These are phyloP conservation scores for Fregata magnificens DNA, from an alignment of 2,113 vertebrate species.

Conservation along the genomic window DNA sequence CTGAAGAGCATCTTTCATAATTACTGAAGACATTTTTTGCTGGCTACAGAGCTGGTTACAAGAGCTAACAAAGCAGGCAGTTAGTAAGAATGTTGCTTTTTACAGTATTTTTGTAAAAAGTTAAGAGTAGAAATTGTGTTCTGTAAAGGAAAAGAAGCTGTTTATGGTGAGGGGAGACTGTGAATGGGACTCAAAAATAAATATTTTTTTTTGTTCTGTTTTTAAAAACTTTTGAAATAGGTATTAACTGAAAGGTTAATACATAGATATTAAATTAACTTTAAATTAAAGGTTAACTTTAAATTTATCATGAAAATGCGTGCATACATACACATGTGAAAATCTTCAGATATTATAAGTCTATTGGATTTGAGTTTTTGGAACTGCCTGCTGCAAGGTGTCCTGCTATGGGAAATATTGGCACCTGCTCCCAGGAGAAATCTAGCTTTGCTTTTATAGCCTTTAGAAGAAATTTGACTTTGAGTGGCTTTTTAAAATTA, in stretches of 20 bases:
- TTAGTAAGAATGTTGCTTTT: background rate
- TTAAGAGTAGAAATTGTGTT: background rate
- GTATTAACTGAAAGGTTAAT: background rate
- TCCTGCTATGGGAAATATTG: background rate
- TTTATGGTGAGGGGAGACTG: background rate
- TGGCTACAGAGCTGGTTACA: background rate
- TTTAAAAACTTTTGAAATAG: background rate
- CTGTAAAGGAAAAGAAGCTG: background rate
- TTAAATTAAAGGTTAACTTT: background rate
- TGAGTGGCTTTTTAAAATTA: background rate
- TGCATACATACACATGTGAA: background rate
- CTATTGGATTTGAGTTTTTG: background rate
- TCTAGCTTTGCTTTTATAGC: background rate
- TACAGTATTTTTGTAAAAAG: background rate
- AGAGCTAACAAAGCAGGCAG: background rate
- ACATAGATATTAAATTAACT: background rate
- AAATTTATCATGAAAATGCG: background rate
- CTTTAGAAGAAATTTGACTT: background rate
- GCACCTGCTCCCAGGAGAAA: background rate
- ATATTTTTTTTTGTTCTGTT: background rate
- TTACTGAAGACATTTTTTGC: background rate
- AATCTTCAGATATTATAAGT: background rate
- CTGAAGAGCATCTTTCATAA: background rate
- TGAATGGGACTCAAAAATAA: background rate
- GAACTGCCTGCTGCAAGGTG: background rate